Evolutionary conservation across 2,113 vertebrate species (phyloP).

Genomic region (Bos indicus): DNA sequence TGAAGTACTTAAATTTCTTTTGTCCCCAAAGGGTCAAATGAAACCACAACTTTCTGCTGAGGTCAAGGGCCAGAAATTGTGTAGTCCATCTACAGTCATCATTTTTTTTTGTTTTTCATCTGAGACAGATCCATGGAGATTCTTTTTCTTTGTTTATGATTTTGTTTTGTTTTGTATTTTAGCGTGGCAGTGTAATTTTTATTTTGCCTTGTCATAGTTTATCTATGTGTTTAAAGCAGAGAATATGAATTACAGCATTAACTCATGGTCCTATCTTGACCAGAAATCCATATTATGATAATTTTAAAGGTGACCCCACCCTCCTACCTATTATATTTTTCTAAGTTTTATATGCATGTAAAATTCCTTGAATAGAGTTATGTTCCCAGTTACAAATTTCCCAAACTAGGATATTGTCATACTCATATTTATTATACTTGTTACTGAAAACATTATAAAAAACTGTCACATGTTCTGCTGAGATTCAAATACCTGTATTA

Average conservation of each 20-base stretch:
- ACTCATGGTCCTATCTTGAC: neutral
- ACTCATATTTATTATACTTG: neutral
- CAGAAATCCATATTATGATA: neutral
- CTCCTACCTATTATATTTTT: neutral
- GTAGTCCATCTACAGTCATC: neutral
- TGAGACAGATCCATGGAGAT: neutral
- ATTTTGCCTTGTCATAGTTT: neutral
- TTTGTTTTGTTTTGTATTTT: neutral
- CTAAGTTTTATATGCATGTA: neutral
- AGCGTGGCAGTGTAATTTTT: neutral
- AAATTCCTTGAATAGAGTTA: neutral
- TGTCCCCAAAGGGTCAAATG: neutral
- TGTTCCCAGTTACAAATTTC: neutral
- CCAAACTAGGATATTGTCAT: neutral
- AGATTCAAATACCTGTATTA: neutral
- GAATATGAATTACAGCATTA: neutral
- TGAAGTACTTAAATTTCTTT: neutral
- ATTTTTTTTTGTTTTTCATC: neutral
- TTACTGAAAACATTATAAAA: neutral
- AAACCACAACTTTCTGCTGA: neutral
- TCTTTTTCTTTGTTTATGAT: neutral
- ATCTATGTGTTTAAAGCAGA: neutral
- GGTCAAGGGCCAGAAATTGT: neutral
- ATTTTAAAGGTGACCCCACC: neutral
- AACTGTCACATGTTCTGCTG: neutral